These are phyloP conservation scores for Momotus momota DNA, from an alignment of 2,797 vertebrate species.

Conservation along the genomic window DNA sequence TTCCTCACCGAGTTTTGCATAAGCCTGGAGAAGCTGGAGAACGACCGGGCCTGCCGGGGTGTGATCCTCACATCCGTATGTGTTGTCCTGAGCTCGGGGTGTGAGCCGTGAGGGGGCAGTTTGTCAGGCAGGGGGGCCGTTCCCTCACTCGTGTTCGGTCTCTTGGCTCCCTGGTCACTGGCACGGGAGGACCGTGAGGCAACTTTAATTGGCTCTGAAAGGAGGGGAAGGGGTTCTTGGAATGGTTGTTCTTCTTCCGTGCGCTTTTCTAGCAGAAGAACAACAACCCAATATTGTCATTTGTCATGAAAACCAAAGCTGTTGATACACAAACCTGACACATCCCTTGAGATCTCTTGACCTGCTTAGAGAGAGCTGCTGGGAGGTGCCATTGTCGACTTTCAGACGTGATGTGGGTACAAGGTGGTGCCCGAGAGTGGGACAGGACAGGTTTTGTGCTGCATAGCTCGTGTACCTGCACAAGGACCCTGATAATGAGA, in stretches of 20 bases:
- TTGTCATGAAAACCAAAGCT: not conserved
- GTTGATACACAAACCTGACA: not conserved
- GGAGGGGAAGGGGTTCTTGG: not conserved
- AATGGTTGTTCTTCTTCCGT: not conserved
- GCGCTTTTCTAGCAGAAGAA: not conserved
- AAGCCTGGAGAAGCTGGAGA: slow-evolving; percentile 91
- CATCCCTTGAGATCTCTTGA: not conserved
- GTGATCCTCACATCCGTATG: slow-evolving; percentile 90
- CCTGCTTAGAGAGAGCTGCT: not conserved
- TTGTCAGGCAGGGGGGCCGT: accelerated
- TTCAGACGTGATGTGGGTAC: accelerated
- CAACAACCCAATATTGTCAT: not conserved
- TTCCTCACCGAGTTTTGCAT: slow-evolving; percentile 91
- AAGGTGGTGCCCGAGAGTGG: not conserved
- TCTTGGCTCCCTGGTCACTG: not conserved
- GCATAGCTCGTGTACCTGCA: not conserved
- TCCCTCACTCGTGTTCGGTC: accelerated
- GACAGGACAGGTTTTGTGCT: not conserved
- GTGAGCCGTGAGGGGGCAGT: not conserved
- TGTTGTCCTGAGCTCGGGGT: not conserved
- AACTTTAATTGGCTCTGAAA: not conserved
- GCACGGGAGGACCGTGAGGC: accelerated
- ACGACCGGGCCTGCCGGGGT: slow-evolving; percentile 87
- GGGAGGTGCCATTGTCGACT: not conserved
- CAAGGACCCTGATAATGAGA: not conserved